Conservation (phyloP, 2,113 vertebrate species). For the Pteropus alecto region DNA sequence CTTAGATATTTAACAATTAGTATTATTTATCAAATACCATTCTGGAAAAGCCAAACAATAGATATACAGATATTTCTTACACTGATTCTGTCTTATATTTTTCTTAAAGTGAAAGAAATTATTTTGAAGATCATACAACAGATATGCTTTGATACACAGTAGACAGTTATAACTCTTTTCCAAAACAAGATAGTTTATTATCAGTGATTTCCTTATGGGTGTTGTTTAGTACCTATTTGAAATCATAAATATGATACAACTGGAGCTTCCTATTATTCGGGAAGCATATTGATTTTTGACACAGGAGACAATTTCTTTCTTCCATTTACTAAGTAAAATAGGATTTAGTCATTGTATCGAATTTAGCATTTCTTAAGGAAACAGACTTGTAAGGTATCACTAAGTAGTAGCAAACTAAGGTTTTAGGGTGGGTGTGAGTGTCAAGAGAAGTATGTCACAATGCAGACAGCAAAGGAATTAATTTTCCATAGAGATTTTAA, state of each 20-base stretch:
- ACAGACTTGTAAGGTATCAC: not conserved
- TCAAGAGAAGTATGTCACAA: not conserved
- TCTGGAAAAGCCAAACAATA: not conserved
- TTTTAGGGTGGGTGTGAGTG: accelerated
- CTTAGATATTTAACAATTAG: not conserved
- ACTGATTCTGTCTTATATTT: not conserved
- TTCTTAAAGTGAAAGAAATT: not conserved
- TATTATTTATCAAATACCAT: not conserved
- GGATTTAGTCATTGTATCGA: not conserved
- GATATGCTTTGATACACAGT: not conserved
- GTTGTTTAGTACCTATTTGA: not conserved
- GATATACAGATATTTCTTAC: not conserved
- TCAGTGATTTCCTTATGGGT: not conserved
- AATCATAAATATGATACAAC: not conserved
- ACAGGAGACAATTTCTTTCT: not conserved
- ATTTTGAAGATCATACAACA: not conserved
- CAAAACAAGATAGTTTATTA: not conserved
- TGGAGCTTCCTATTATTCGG: not conserved
- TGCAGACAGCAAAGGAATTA: not conserved
- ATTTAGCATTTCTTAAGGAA: not conserved
- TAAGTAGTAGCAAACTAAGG: not conserved
- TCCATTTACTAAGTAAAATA: not conserved
- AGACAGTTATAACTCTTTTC: not conserved
- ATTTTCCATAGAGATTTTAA: not conserved
- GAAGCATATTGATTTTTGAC: not conserved